Conservation (phyloP, 2,113 vertebrate genomes). For the Prochilodus magdalenae region DNA sequence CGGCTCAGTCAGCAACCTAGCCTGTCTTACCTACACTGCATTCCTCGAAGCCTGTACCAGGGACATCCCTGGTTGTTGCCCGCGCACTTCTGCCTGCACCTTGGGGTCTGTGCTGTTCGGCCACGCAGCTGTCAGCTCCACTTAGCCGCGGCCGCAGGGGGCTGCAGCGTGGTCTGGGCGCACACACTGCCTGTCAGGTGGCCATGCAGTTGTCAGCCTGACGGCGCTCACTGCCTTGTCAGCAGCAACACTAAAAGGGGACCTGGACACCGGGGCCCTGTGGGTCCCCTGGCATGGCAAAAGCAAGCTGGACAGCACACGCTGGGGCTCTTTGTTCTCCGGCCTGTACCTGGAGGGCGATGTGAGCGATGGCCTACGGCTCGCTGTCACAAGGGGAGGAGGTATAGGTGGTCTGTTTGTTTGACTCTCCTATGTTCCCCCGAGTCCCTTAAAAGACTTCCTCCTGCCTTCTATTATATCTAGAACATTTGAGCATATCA, state of each 20-base stretch:
- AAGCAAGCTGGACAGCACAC: constrained; percentile 13
- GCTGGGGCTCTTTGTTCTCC: constrained; percentile 67
- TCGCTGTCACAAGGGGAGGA: background rate
- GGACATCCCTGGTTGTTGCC: background rate
- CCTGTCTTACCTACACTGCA: background rate
- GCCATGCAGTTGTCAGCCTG: background rate
- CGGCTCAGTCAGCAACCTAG: background rate
- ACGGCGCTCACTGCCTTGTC: constrained; percentile 17
- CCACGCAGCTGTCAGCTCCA: constrained; percentile 39
- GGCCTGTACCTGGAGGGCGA: constrained; percentile 69
- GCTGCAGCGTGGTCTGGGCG: background rate
- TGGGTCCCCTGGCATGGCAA: background rate
- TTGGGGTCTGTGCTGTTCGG: constrained; percentile 59
- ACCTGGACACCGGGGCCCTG: background rate
- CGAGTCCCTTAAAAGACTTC: background rate
- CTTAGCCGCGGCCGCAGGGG: constrained; percentile 58
- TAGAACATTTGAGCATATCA: no score
- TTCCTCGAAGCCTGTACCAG: background rate
- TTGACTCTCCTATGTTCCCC: constrained; percentile 47
- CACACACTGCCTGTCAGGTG: background rate
- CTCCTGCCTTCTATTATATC: no score
- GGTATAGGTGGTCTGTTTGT: constrained; percentile 73
- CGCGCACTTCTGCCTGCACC: background rate
- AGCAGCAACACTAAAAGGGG: constrained; percentile 9
- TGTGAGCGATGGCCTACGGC: background rate